Percentiles rank a stretch among this genome's conserved stretches.
These are phyloP conservation scores for Lanius ludovicianus DNA, from an alignment of 2,113 vertebrate species.

Conservation along the genomic window DNA sequence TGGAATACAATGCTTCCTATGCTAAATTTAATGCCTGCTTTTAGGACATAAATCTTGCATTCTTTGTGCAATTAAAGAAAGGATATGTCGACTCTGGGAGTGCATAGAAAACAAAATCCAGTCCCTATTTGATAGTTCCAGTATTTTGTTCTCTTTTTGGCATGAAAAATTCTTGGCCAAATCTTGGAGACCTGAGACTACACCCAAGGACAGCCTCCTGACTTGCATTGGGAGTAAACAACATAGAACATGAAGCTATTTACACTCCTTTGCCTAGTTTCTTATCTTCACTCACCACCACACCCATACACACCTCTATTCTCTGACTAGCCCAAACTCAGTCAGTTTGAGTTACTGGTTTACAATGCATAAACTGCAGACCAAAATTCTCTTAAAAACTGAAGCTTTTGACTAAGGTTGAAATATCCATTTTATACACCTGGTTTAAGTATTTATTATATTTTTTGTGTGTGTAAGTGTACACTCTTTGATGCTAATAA, in stretches of 20 bases:
- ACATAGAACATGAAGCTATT: fast-evolving
- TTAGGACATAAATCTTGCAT: background rate
- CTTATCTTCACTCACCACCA: background rate
- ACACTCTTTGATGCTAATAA: background rate
- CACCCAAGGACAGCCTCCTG: background rate
- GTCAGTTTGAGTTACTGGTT: background rate
- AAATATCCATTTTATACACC: background rate
- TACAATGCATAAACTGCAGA: background rate
- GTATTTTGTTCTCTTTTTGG: background rate
- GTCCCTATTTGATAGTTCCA: background rate
- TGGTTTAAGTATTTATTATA: background rate
- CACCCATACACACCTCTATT: background rate
- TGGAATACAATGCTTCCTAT: background rate
- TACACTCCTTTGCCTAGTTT: background rate
- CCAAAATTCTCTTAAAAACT: background rate
- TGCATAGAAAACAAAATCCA: background rate
- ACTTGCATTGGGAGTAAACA: background rate
- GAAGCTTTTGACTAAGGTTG: background rate
- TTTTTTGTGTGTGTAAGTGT: background rate
- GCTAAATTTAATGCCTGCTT: background rate
- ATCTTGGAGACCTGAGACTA: background rate
- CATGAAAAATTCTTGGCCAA: background rate
- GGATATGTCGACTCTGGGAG: background rate
- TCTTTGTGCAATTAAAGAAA: background rate
- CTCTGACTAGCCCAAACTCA: background rate